Conservation (phyloP, 2,888 invertebrate genomes). For the Pantelozetes paolii region DNA sequence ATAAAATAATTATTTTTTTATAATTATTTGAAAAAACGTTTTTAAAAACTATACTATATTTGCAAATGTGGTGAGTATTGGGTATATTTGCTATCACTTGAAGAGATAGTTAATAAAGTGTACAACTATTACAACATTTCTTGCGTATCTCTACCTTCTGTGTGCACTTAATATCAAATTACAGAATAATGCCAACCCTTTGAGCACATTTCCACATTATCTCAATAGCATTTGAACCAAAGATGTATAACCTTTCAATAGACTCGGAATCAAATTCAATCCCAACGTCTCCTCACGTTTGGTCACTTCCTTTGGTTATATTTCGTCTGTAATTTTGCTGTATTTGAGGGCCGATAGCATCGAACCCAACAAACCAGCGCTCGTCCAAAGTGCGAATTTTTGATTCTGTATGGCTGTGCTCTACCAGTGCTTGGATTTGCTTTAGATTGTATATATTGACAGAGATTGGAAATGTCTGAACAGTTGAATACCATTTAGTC, state of each 20-base stretch:
- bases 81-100: background rate
- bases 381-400: constrained; percentile 11
- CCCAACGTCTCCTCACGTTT: background rate
- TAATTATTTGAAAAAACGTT: no score
- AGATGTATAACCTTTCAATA: constrained; percentile 21
- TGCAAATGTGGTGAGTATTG: constrained; percentile 25
- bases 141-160: constrained; percentile 21
- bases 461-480: background rate
- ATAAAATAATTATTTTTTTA: no score
- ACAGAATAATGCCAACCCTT: constrained; percentile 24
- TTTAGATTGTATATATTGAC: background rate
- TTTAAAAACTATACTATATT: background rate
- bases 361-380: background rate
- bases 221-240: background rate
- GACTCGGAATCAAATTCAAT: background rate
- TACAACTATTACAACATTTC: constrained; percentile 4
- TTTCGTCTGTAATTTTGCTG: background rate
- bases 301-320: constrained; percentile 22
- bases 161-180: constrained; percentile 29
- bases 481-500: background rate
- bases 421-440: background rate
- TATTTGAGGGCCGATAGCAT: background rate
- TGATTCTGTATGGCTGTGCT: background rate
- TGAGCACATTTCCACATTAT: constrained; percentile 15
- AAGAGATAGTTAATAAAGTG: constrained; percentile 19